Percentiles rank a stretch among this genome's conserved stretches.
These are phyloP conservation scores for Ceratina japonica DNA, from an alignment of 1,140 invertebrate genomes.

Conservation along the genomic window DNA sequence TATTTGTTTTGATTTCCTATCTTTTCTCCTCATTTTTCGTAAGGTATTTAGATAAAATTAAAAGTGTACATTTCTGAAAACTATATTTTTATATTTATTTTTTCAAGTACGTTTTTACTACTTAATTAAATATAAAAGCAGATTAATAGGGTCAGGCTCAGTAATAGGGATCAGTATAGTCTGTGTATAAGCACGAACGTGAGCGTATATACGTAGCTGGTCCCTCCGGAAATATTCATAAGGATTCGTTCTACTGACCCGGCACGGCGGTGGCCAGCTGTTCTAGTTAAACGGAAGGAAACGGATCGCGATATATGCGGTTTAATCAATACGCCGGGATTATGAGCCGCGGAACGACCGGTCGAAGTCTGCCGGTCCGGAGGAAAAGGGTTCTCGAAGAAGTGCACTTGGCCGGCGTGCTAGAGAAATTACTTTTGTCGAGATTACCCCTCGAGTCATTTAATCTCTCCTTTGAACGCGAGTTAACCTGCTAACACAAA, in stretches of 20 bases:
- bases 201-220: no score
- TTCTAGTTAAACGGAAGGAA: constrained; percentile 55
- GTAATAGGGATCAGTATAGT: not conserved
- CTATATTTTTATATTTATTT: no score
- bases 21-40: no score
- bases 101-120: no score
- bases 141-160: no score
- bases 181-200: not conserved
- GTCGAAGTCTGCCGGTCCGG: not conserved
- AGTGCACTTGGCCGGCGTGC: not conserved
- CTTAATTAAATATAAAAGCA: no score
- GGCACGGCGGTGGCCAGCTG: constrained; percentile 3
- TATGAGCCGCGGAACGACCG: constrained; percentile 21
- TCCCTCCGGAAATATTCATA: constrained; percentile 36
- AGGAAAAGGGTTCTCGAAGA: constrained; percentile 9
- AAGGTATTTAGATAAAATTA: no score
- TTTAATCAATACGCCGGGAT: constrained; percentile 52
- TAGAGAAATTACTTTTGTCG: constrained; percentile 38
- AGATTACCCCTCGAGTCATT: constrained; percentile 33
- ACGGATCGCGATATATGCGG: constrained; percentile 54
- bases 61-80: no score
- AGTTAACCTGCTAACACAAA: constrained; percentile 35
- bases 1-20: no score
- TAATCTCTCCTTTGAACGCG: constrained; percentile 27
- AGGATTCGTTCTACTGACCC: constrained; percentile 51